Base-by-base conservation (phyloP, 2,797 vertebrate genomes). In the Dallia pectoralis region DNA sequence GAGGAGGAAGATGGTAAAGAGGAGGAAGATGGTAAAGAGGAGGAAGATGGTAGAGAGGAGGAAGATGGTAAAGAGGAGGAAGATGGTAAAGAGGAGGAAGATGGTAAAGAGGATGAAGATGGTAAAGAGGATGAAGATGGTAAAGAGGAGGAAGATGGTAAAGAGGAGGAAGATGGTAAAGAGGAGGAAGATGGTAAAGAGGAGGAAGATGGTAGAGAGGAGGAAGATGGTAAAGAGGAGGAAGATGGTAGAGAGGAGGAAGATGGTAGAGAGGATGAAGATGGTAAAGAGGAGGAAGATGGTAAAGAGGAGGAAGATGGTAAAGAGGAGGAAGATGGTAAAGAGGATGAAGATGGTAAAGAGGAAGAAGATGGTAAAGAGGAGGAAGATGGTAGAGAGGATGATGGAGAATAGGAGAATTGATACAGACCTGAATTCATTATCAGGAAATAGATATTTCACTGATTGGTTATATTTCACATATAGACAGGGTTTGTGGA, bases 401-500 rank as follows among this genome's bases (percentile, higher is more conserved):
- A 66, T 12, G 32, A n/a, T 53, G 62, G 22, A 22, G 62, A 18
- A 32, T 25, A 27, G 9, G 18, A 66, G 32, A n/a, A n/a, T 27
- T 36, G 33, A 36, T 19, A 36, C 6, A n/a, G 32, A 36, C 19
- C 5, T 19, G 32, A 29, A 18, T 16, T 7, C 15, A 16, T 29
- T 29, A 30, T 33, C 7, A 30, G 15, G 30, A 64, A 18, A 40
- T 40, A 0, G 18, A 22, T 61, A 61, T 25, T 61, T 22, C 25
- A 22, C 22, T 25, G n/a, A 12, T 61, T 22, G 25, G 56, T 4
- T 53, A 53, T 53, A 53, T n/a, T 53, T 53, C 18, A 53, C 2
- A 67, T 32, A 66, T 3, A 8, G 16, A 67, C 4, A 67, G 30
- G 19, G 4, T 25, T n/a, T 75, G 66, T 77, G 61, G 80, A 73